Percentiles rank a stretch among this genome's conserved stretches.
Evolutionary conservation across 2,888 invertebrate species (phyloP).

Genomic region (Mongoloraphidia duomilia): DNA sequence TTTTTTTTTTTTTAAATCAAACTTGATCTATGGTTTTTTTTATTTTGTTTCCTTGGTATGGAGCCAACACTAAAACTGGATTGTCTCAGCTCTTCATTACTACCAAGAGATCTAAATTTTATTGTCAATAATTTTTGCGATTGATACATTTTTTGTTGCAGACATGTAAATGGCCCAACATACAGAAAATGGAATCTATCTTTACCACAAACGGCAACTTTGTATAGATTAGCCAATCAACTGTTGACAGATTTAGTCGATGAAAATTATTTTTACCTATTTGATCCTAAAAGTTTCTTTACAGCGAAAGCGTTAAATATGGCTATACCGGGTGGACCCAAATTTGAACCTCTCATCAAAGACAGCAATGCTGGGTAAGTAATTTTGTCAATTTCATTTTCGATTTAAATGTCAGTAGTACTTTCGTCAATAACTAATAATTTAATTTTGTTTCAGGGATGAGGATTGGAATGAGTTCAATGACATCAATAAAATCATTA

Average conservation of each 20-base stretch:
- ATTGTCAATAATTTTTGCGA: no score
- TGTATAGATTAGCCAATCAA: slow-evolving; percentile 96
- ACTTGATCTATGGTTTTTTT: no score
- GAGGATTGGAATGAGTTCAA: slow-evolving; percentile 99
- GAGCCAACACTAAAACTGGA: no score
- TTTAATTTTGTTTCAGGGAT: slow-evolving; percentile 47
- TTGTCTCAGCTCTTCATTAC: no score
- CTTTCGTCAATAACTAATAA: neutral
- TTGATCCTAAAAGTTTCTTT: slow-evolving; percentile 98
- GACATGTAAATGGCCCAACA: slow-evolving; percentile 88
- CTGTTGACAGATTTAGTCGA: slow-evolving; percentile 95
- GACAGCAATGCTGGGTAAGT: slow-evolving; percentile 85
- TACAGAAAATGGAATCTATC: slow-evolving; percentile 94
- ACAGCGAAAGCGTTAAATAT: slow-evolving; percentile 99
- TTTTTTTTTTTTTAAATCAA: no score
- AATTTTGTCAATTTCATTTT: neutral
- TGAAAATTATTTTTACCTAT: slow-evolving; percentile 96
- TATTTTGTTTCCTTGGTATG: no score
- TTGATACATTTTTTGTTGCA: slow-evolving; percentile 23
- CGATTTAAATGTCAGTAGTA: slow-evolving; percentile 4
- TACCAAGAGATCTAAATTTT: no score
- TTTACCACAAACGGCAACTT: slow-evolving; percentile 92
- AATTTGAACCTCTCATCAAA: slow-evolving; percentile 98
- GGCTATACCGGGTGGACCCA: slow-evolving; percentile 99
- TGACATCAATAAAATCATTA: slow-evolving; percentile 99